These are phyloP conservation scores for Gobius niger DNA, from an alignment of 2,113 vertebrate genomes.

Conservation along the genomic window DNA sequence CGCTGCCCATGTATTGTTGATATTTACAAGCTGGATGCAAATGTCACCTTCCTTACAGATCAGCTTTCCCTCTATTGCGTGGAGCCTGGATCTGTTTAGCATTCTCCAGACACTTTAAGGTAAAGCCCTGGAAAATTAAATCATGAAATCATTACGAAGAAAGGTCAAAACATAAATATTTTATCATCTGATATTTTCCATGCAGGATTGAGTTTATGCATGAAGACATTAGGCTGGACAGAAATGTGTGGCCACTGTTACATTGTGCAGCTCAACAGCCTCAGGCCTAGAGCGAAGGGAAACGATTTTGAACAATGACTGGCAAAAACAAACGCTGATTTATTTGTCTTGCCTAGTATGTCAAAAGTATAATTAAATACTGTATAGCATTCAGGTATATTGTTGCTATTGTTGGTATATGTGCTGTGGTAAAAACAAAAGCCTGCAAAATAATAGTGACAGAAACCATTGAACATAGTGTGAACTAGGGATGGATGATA, in stretches of 20 bases:
- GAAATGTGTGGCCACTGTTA: conserved; percentile 29
- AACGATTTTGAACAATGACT: neutral
- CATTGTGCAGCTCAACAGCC: neutral
- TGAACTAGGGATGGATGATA: no score
- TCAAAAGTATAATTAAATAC: no score
- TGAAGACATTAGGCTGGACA: conserved; percentile 24
- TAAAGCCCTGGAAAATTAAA: conserved; percentile 73
- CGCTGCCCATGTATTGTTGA: conserved; percentile 63
- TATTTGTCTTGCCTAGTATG: no score
- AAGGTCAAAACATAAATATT: conserved; percentile 77
- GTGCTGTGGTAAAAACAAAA: no score
- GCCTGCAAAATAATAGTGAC: no score
- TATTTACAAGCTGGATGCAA: conserved; percentile 73
- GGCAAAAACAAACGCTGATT: conserved; percentile 5
- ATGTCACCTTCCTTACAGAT: conserved; percentile 64
- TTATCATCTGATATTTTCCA: conserved; percentile 75
- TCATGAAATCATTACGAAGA: conserved; percentile 70
- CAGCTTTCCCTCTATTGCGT: conserved; percentile 26
- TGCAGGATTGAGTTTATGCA: conserved; percentile 60
- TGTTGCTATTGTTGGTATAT: no score
- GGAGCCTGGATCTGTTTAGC: conserved; percentile 54
- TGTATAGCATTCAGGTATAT: no score
- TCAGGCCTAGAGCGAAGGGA: neutral
- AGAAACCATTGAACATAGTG: no score
- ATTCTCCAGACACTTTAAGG: conserved; percentile 67